A percentile compares a stretch with the other conserved stretches of the same genome.
These are phyloP conservation scores for Poeciliopsis prolifica DNA, from an alignment of 2,113 vertebrate genomes.

Conservation along the genomic window DNA sequence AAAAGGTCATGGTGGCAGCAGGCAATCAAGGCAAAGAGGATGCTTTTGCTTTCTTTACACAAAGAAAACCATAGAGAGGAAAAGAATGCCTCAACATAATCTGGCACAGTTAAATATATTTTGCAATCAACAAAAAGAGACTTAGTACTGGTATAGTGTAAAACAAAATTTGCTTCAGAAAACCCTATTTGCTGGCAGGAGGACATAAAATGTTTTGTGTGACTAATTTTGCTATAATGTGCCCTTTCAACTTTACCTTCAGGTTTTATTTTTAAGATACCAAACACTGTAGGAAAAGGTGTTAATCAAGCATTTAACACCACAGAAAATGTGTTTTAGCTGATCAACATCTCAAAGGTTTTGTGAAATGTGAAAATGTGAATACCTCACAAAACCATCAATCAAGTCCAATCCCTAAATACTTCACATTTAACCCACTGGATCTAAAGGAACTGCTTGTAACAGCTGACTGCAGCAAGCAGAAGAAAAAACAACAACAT, in stretches of 20 bases:
- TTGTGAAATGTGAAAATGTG: background rate
- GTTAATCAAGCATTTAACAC: background rate
- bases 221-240: too few species aligned
- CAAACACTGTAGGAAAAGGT: background rate
- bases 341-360: background rate
- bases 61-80: background rate
- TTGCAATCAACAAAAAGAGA: background rate
- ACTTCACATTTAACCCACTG: background rate
- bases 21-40: slow-evolving; percentile 46
- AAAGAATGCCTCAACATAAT: slow-evolving; percentile 2
- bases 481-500: background rate
- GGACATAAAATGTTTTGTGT: too few species aligned
- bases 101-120: slow-evolving; percentile 9
- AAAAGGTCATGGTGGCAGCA: slow-evolving; percentile 56
- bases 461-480: background rate
- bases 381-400: background rate
- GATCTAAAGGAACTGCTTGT: background rate
- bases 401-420: background rate
- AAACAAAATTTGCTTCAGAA: too few species aligned
- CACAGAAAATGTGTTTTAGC: background rate
- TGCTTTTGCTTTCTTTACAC: slow-evolving; percentile 16
- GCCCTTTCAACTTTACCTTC: too few species aligned
- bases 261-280: background rate
- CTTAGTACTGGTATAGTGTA: too few species aligned
- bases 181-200: too few species aligned